Percentiles rank a stretch among this genome's conserved stretches.
phyloP scores from a whole-genome alignment of 1,140 invertebrate genomes.

The Caligus rogercresseyi region DNA sequence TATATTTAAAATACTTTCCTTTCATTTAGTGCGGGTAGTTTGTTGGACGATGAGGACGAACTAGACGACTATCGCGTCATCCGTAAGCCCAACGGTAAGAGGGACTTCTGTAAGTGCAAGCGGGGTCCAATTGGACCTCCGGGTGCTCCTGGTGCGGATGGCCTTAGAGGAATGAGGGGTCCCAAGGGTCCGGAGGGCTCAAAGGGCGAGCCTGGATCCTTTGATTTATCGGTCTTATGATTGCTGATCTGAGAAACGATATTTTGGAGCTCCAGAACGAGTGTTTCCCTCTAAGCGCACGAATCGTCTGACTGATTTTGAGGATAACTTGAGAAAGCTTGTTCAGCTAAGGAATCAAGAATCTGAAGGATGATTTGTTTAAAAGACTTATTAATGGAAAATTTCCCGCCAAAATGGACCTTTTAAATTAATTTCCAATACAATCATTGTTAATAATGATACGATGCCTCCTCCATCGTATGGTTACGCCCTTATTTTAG shows the following conservation, averaged over 20 bases:
- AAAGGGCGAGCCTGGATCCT: constrained; percentile 38
- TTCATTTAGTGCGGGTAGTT: not conserved
- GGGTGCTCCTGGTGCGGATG: constrained; percentile 39
- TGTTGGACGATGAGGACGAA: constrained; percentile 10
- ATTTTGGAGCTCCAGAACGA: constrained; percentile 38
- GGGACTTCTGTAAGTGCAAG: constrained; percentile 24
- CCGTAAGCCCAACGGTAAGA: constrained; percentile 4
- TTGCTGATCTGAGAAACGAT: constrained; percentile 43
- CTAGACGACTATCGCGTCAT: not conserved
- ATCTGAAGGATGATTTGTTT: too few species aligned
- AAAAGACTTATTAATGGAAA: too few species aligned
- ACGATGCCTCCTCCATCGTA: too few species aligned
- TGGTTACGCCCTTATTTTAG: too few species aligned
- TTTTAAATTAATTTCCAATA: too few species aligned
- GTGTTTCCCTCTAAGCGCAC: constrained; percentile 30
- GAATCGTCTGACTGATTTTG: not conserved
- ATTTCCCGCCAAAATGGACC: too few species aligned
- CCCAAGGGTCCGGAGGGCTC: constrained; percentile 36
- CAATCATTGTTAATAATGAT: too few species aligned
- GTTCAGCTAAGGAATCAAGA: not conserved
- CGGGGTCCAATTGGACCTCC: constrained; percentile 33
- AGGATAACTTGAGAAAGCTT: not conserved
- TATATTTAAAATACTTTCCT: too few species aligned
- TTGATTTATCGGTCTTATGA: constrained; percentile 41
- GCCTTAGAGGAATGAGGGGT: constrained; percentile 38